Base-by-base conservation (phyloP, 2,797 vertebrate species). In the Poecilia velifera region DNA sequence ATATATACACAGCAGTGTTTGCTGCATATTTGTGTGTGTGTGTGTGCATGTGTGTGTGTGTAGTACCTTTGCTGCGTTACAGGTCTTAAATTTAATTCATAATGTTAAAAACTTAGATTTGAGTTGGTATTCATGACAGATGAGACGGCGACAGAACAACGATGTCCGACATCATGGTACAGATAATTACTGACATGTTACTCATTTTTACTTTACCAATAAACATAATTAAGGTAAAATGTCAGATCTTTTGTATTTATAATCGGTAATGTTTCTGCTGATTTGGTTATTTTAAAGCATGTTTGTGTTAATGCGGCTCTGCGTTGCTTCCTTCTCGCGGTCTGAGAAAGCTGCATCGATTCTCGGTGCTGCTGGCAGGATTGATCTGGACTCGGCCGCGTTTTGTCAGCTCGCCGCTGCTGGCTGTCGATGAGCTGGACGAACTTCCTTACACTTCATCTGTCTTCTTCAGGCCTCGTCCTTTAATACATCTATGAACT, bases 371-470 rank as follows among this genome's bases (percentile, higher is more conserved):
- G 79, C 78, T 82, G 87, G 77, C 88, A 79, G n/a, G 70, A 93
- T 89, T 85, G 91, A 90, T 92, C 77, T 78, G 82, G 77, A 77
- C 39, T 90, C 71, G 78, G 85, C 86, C 76, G 43, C 71, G n/a
- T 86, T 86, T 87, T 41, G 87, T 85, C 85, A 85, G 83, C 83
- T 88, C 77, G 9, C 73, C 9, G 81, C 81, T 51, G 0, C 78
- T 41, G 76, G 82, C 79, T 78, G 86, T 86, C 81, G 18, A 86
- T 89, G 79, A 36, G 39, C 57, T 49, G 46, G 10, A 62, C 76
- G n/a, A 73, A 76, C 72, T 81, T n/a, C 47, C 39, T 76, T 64
- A 73, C 53, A 78, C 79, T 71, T 81, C 45, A 64, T 74, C 79
- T 1, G 70, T 83, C 80, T 80, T 72, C 77, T 76, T 78, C 62